Conservation (phyloP, 2,797 vertebrate species). For the Eurystomus glaucurus region DNA sequence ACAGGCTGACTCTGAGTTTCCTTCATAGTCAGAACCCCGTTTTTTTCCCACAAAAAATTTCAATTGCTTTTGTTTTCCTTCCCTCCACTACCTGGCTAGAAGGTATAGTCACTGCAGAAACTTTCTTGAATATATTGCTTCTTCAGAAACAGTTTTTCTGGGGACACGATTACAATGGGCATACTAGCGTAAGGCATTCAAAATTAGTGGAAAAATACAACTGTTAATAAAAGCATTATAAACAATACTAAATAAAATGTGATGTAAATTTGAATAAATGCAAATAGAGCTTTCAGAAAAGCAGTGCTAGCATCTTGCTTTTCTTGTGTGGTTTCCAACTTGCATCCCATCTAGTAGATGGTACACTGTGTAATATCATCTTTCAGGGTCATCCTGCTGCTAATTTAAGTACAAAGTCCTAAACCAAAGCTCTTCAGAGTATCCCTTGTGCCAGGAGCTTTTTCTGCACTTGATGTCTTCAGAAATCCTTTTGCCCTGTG, state of each 20-base stretch:
- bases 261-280: background rate
- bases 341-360: background rate
- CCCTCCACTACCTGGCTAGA: background rate
- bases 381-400: background rate
- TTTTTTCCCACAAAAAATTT: background rate
- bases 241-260: background rate
- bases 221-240: background rate
- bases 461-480: background rate
- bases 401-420: background rate
- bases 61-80: background rate
- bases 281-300: background rate
- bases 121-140: background rate
- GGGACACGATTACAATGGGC: background rate
- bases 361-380: background rate
- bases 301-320: background rate
- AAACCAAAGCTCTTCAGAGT: background rate
- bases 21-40: background rate
- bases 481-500: background rate
- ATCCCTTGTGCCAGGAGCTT: background rate
- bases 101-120: background rate
- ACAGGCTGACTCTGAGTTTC: background rate
- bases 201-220: background rate
- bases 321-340: rapidly evolving
- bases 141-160: background rate
- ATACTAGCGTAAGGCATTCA: background rate